Evolutionary conservation across 2,113 vertebrate species (phyloP).

Genomic region (Rhombomys opimus): DNA sequence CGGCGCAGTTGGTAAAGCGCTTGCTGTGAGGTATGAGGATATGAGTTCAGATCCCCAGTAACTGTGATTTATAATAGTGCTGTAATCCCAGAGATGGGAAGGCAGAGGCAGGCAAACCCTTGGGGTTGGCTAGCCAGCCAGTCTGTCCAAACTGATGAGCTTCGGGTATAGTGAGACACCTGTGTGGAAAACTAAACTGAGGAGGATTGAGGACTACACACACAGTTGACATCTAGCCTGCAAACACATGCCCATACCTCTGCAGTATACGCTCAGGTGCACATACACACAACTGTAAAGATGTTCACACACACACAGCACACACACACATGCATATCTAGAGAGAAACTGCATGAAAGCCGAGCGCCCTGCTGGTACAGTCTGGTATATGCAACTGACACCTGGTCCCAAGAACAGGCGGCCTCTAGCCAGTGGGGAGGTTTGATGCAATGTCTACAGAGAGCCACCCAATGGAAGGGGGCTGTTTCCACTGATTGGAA

Average conservation of each 20-base stretch:
- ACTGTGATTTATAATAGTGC: not conserved
- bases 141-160: not conserved
- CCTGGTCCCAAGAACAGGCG: not conserved
- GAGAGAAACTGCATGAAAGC: not conserved
- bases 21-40: not conserved
- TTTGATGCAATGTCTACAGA: not conserved
- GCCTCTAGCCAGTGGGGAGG: not conserved
- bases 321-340: not conserved
- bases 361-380: not conserved
- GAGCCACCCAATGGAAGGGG: not conserved
- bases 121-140: no score
- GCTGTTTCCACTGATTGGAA: not conserved
- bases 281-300: not conserved
- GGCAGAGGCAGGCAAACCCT: not conserved
- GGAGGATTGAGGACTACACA: not conserved
- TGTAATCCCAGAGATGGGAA: not conserved
- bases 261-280: not conserved
- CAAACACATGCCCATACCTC: not conserved
- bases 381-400: not conserved
- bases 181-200: not conserved
- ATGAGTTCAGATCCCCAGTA: not conserved
- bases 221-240: not conserved
- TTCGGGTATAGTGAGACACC: not conserved
- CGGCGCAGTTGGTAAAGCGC: not conserved
- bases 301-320: not conserved